Conservation (phyloP, 2,888 invertebrate species). For the Scelioninae gen. 1 region DNA sequence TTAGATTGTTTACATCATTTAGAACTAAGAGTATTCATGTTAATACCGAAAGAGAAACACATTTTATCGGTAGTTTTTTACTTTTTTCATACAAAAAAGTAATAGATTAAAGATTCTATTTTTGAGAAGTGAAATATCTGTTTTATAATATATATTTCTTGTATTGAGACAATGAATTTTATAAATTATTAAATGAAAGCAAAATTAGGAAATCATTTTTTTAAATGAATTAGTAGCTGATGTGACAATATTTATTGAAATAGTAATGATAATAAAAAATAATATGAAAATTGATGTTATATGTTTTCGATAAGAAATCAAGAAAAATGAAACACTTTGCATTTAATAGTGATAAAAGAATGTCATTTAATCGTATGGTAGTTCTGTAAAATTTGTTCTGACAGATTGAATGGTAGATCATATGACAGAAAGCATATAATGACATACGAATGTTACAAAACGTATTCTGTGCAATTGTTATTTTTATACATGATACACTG, state of each 20-base stretch:
- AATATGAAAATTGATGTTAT: neutral
- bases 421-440: no score
- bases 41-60: neutral
- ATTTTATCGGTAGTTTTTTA: neutral
- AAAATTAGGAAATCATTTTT: neutral
- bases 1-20: no score
- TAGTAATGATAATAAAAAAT: neutral
- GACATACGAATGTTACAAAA: neutral
- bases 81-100: neutral
- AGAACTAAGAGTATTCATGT: neutral
- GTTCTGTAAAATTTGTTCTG: no score
- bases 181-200: no score
- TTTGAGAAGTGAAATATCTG: neutral
- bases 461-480: neutral
- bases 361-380: no score
- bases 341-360: neutral
- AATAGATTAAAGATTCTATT: neutral
- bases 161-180: no score
- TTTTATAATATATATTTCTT: neutral
- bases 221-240: neutral
- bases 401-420: neutral
- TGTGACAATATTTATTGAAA: constrained; percentile 1
- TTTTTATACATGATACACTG: constrained; percentile 10
- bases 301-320: neutral
- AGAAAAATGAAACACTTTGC: neutral